Evolutionary conservation across 2,113 vertebrate genomes (phyloP).

Genomic region (Rhinopomastus cyanomelas): DNA sequence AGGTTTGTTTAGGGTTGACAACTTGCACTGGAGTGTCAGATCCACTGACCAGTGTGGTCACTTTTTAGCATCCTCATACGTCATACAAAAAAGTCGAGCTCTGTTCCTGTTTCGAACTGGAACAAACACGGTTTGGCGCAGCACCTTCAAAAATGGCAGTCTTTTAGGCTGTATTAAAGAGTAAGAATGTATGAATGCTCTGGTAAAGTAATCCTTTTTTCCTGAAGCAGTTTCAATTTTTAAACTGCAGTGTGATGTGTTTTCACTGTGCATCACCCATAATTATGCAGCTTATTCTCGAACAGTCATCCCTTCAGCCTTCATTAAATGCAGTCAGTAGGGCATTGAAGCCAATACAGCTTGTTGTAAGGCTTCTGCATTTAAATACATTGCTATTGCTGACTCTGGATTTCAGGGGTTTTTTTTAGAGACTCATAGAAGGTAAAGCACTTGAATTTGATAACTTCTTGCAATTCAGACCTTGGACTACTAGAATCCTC

Average conservation of each 20-base stretch:
- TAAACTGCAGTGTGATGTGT: not conserved
- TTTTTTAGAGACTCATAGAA: not conserved
- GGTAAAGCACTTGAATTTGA: not conserved
- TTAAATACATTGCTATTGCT: not conserved
- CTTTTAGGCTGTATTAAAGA: not conserved
- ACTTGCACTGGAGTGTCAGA: not conserved
- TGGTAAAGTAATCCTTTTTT: not conserved
- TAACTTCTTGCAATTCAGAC: not conserved
- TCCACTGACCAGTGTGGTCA: not conserved
- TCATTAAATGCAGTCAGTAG: not conserved
- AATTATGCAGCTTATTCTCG: not conserved
- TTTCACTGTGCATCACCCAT: not conserved
- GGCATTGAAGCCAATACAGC: not conserved
- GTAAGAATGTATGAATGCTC: not conserved
- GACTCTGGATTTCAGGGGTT: not conserved
- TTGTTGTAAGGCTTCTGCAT: not conserved
- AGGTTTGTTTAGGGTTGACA: not conserved
- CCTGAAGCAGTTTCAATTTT: not conserved
- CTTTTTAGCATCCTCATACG: not conserved
- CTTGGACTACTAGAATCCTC: not conserved
- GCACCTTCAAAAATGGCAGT: not conserved
- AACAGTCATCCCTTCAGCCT: constrained; percentile 17
- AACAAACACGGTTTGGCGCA: not conserved
- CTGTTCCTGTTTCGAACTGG: not conserved
- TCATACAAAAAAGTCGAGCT: not conserved